A percentile compares a stretch with the other conserved stretches of the same genome.
phyloP scores from a whole-genome alignment of 2,888 invertebrate genomes.

The Eupithecia subumbrata region DNA sequence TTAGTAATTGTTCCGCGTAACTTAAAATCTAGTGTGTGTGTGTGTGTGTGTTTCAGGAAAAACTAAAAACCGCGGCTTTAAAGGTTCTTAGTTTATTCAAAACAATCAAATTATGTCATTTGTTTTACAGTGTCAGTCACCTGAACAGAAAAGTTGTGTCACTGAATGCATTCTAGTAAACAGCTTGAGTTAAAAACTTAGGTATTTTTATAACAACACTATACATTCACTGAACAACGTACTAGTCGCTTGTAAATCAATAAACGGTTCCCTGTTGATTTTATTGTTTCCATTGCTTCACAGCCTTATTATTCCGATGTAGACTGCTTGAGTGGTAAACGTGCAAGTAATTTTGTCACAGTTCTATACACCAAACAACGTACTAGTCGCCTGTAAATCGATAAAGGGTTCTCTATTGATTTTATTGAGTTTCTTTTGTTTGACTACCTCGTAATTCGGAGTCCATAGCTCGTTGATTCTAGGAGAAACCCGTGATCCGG shows the following conservation, averaged over 20 bases:
- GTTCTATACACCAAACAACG: slow-evolving; percentile 57
- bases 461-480: slow-evolving; percentile 69
- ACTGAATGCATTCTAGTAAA: neutral
- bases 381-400: slow-evolving; percentile 60
- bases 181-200: neutral
- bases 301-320: slow-evolving; percentile 47
- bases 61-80: too few species aligned
- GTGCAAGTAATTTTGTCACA: neutral
- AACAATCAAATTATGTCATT: too few species aligned
- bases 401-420: slow-evolving; percentile 66
- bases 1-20: too few species aligned
- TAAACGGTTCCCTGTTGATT: slow-evolving; percentile 65
- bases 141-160: neutral
- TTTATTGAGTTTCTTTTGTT: slow-evolving; percentile 75
- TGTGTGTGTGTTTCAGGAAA: too few species aligned
- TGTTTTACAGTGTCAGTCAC: neutral
- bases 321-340: neutral
- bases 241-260: slow-evolving; percentile 62
- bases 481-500: slow-evolving; percentile 49
- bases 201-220: neutral
- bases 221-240: slow-evolving; percentile 52
- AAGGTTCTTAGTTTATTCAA: too few species aligned
- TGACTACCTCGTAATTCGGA: slow-evolving; percentile 72
- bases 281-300: slow-evolving; percentile 78
- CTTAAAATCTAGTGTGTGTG: too few species aligned